These are phyloP conservation scores for Pelecanus crispus DNA, from an alignment of 2,113 vertebrate genomes.

Conservation along the genomic window DNA sequence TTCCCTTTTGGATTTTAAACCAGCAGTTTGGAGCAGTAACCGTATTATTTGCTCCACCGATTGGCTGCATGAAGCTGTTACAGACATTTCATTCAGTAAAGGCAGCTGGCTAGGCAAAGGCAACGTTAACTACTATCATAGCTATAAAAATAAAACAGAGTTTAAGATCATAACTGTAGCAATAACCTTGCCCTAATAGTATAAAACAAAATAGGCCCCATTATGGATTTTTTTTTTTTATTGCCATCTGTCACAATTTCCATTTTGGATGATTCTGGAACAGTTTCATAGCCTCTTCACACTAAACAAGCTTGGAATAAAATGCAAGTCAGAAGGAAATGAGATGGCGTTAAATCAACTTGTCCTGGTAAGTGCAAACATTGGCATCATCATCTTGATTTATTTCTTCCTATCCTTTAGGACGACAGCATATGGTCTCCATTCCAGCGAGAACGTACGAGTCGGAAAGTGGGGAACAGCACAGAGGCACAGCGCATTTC, in stretches of 20 bases:
- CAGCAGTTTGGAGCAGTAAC: not conserved
- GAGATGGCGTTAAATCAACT: conserved; percentile 11
- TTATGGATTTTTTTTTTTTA: conserved; percentile 35
- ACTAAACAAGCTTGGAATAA: conserved; percentile 51
- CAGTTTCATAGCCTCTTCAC: conserved; percentile 17
- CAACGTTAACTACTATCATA: not conserved
- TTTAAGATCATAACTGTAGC: conserved; percentile 55
- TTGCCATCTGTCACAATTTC: conserved; percentile 61
- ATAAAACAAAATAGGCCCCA: conserved; percentile 46
- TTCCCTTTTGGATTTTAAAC: conserved; percentile 22
- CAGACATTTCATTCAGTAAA: not conserved
- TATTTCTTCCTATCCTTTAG: conserved; percentile 6
- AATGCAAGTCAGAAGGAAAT: conserved; percentile 51
- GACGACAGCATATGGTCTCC: not conserved
- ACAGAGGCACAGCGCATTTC: not conserved
- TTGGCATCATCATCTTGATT: not conserved
- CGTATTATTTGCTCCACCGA: not conserved
- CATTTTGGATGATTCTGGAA: conserved; percentile 49
- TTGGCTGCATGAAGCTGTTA: not conserved
- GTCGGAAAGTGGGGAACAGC: not conserved
- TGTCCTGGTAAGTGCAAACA: conserved; percentile 40
- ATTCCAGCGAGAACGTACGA: not conserved
- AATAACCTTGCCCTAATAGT: conserved; percentile 58
- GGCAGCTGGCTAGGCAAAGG: conserved; percentile 35
- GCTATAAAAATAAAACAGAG: conserved; percentile 52